Percentiles rank a stretch among this genome's conserved stretches.
Evolutionary conservation across 2,113 vertebrate species (phyloP).

Genomic region (Pandion haliaetus): DNA sequence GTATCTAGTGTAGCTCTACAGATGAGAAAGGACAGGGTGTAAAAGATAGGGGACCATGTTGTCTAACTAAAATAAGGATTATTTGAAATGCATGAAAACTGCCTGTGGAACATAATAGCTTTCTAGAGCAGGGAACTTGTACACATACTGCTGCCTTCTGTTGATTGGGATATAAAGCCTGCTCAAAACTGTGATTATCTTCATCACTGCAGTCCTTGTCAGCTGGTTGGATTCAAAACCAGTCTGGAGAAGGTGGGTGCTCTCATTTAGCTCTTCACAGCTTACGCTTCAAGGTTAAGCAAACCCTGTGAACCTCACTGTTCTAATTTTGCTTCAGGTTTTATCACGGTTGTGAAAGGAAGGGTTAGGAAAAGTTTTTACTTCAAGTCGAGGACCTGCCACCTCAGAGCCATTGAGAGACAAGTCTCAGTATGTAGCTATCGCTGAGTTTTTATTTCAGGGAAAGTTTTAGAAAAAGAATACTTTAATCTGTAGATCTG

Average conservation of each 20-base stretch:
- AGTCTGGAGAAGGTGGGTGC: background rate
- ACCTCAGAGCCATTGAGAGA: background rate
- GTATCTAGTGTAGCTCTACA: background rate
- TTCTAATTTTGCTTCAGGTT: background rate
- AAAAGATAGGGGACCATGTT: background rate
- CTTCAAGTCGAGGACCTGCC: background rate
- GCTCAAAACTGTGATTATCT: background rate
- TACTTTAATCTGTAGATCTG: slow-evolving; percentile 7
- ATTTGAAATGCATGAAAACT: background rate
- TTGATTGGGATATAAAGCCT: background rate
- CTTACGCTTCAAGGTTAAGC: background rate
- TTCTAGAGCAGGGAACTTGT: background rate
- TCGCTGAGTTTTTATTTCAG: background rate
- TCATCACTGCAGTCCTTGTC: background rate
- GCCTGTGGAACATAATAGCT: background rate
- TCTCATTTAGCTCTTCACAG: background rate
- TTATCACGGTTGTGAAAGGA: background rate
- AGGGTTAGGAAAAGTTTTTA: background rate
- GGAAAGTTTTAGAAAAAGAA: background rate
- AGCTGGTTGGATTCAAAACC: background rate
- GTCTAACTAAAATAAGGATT: background rate
- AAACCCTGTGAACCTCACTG: background rate
- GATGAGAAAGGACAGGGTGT: background rate
- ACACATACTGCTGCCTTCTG: background rate
- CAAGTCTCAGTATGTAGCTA: background rate